Conservation (phyloP, 2,888 invertebrate species). For the Endotricha flammealis region DNA sequence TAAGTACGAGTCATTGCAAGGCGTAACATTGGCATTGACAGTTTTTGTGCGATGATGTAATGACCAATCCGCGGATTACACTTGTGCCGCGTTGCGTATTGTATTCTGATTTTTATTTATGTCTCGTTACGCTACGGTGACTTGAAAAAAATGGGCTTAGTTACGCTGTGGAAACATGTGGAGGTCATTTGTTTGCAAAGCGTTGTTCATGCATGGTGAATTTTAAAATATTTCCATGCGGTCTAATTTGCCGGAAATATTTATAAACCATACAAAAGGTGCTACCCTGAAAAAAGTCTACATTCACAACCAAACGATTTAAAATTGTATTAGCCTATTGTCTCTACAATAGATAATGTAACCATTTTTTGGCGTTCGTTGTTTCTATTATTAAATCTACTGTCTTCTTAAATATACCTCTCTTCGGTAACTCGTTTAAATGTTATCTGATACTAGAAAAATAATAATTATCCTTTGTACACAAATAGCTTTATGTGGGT, state of each 20-base stretch:
- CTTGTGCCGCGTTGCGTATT: conserved; percentile 40
- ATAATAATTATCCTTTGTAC: conserved; percentile 6
- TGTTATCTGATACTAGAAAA: not conserved
- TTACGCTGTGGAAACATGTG: conserved; percentile 36
- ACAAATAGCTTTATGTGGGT: conserved; percentile 9
- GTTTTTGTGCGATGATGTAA: conserved; percentile 61
- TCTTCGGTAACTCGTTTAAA: not conserved
- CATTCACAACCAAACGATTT: no score
- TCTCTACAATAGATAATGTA: no score
- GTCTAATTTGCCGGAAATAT: no score
- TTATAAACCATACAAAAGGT: no score
- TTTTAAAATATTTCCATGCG: not conserved
- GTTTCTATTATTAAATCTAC: no score
- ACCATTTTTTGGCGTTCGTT: no score
- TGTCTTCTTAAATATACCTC: no score
- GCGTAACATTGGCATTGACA: conserved; percentile 62
- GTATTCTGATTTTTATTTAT: conserved; percentile 53
- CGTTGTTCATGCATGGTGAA: conserved; percentile 17
- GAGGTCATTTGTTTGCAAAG: conserved; percentile 36
- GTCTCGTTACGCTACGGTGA: conserved; percentile 54
- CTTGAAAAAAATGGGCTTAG: conserved; percentile 32
- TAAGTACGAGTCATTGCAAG: conserved; percentile 31
- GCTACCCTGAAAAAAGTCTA: no score
- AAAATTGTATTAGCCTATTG: no score
- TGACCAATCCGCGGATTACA: conserved; percentile 41